These are phyloP conservation scores for Pseudopodoces humilis DNA, from an alignment of 2,113 vertebrate species.

Conservation along the genomic window DNA sequence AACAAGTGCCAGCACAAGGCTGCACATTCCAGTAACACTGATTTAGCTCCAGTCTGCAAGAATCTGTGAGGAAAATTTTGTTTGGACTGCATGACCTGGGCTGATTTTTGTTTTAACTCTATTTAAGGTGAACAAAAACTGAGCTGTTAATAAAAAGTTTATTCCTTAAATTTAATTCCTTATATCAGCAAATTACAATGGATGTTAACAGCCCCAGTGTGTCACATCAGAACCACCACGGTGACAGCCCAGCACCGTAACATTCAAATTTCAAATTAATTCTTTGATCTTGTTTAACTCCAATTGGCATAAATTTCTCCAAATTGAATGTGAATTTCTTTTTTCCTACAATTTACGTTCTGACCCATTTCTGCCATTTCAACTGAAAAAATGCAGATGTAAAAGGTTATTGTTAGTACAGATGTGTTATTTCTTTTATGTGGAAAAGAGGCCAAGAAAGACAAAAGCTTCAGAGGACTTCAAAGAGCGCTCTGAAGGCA, in stretches of 20 bases:
- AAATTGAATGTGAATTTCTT: background rate
- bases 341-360: background rate
- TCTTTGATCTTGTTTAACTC: background rate
- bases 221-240: background rate
- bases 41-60: background rate
- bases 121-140: background rate
- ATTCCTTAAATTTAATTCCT: background rate
- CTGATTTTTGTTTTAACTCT: background rate
- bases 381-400: constrained; percentile 23
- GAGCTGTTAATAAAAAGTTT: background rate
- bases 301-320: background rate
- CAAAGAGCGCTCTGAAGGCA: background rate
- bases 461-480: background rate
- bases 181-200: background rate
- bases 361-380: background rate
- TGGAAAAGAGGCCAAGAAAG: background rate
- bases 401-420: constrained; percentile 10
- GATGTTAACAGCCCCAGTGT: background rate
- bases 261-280: background rate
- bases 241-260: background rate
- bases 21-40: background rate
- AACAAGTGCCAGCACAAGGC: background rate
- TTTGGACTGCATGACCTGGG: background rate
- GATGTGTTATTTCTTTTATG: background rate
- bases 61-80: background rate